Base-by-base conservation (phyloP, 2,797 vertebrate genomes). In the Leptodactylus fallax region DNA sequence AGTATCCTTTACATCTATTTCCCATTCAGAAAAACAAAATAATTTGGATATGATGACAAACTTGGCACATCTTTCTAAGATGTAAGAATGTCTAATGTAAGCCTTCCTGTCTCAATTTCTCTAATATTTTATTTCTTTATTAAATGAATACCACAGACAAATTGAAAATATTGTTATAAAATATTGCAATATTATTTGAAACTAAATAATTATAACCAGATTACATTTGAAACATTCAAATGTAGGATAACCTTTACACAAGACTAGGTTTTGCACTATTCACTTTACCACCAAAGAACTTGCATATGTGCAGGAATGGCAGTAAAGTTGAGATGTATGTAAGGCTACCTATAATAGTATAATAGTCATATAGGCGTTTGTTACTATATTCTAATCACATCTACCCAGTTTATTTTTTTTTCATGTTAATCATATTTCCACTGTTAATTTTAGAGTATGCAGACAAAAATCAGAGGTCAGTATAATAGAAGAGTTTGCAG, bases 391-490 rank as follows among this genome's bases (percentile, higher is more conserved):
- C 71, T 83, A 74, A n/a, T 11, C 5, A 72, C 7, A 63, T 63
- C 23, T n/a, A 55, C 25, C 13, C 53, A 58, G 17, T 74, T 21
- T 36, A 56, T 6, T 23, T 60, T 72, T 60, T 72, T 83, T 14
- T 55, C 25, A 53, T 55, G 25, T 53, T 81, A 47, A n/a, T 82
- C 36, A 14, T 61, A 49, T 63, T 61, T 61, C 21, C 21, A 10
- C 23, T 55, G 25, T 55, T 56, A 67, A 61, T 36, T 19, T 17
- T 72, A 36, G 74, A 77, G 74, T 78, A 21, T 14, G 13, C 71
- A 65, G 86, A 87, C 86, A 77, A 87, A 74, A 87, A 81, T 82
- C 86, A 82, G 86, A 87, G 65, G 85, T 81, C 47, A 81, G 36
- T 76, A 81, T 58, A 61, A 74, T 21, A n/a, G 85, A 74, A 58